Base-by-base conservation (phyloP, 1,140 invertebrate species). In the Acromyrmex heyeri region DNA sequence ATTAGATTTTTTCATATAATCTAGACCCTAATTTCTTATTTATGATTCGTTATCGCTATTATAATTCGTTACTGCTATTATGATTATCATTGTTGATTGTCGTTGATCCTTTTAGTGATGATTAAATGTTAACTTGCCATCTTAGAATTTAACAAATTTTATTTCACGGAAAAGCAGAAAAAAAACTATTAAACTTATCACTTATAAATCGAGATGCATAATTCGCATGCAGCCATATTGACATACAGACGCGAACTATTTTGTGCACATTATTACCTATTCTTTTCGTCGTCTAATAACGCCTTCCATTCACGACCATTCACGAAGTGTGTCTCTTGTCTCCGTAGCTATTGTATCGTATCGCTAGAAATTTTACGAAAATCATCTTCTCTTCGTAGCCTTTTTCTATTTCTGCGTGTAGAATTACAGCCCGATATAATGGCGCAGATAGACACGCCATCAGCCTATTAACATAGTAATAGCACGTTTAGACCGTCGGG, bases 401-500 rank as follows among this genome's bases (percentile, higher is more conserved):
- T 38, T n/a, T 21, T 5, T 61, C 24, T 59, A 73, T 62, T 75
- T 73, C 79, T 48, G 72, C 24, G 30, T 38, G 30, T 67, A 59
- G 67, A 18, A 72, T 83, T 75, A 72, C 64, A 30, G 30, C 55
- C 55, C 78, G 62, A 57, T 61, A 83, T 70, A 85, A 87, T 87
- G 50, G 50, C 34, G 30, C 21, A 16, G 85, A 73, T 73, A 86
- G 69, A 67, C 86, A 69, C 67, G 79, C 77, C 70, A 87, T 53
- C 65, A 48, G 44, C 44, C 8, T 62, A 87, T 87, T 87, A 87
- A 73, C 79, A 87, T 87, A 73, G 81, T 85, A 86, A 86, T 83
- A 59, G 79, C 57, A 48, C 48, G n/a, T 82, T 76, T 78, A 77
- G 73, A 64, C 48, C 44, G 44, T 85, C 61, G 55, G 70, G 59